Percentiles rank a stretch among this genome's conserved stretches.
Evolutionary conservation across 92 coral and sea anemone genomes (phyloP).

Genomic region (Meandrina meandrites): DNA sequence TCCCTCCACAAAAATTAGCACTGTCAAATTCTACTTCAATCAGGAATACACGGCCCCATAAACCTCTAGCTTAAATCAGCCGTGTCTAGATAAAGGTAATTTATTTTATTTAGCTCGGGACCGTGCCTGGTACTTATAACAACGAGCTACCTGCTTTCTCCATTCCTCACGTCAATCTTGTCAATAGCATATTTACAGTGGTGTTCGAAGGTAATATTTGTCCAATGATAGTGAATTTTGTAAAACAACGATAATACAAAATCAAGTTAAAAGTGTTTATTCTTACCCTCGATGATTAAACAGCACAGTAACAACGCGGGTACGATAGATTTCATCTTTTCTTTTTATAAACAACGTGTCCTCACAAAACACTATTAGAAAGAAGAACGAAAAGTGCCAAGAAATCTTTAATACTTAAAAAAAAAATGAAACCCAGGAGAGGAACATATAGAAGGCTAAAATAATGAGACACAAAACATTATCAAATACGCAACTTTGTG

Average conservation of each 20-base stretch:
- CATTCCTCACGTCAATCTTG: not conserved
- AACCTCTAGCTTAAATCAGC: too few species aligned
- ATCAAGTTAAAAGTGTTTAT: not conserved
- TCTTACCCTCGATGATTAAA: not conserved
- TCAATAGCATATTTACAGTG: not conserved
- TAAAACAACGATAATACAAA: too few species aligned
- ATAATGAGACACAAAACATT: too few species aligned
- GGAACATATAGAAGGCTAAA: too few species aligned
- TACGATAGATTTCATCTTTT: not conserved
- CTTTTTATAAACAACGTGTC: not conserved
- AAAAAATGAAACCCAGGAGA: too few species aligned
- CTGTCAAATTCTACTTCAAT: too few species aligned
- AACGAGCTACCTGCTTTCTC: not conserved
- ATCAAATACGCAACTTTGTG: not conserved
- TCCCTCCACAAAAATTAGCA: too few species aligned
- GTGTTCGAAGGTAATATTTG: not conserved
- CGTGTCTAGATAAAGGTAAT: too few species aligned
- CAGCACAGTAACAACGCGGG: not conserved
- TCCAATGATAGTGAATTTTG: too few species aligned
- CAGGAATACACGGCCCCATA: too few species aligned
- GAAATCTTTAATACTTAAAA: not conserved
- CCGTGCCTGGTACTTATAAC: not conserved
- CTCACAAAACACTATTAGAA: not conserved
- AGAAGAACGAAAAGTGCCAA: not conserved
- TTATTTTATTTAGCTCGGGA: too few species aligned